Base-by-base conservation (phyloP, 2,113 vertebrate genomes). In the Ptilorrhoa leucosticta region DNA sequence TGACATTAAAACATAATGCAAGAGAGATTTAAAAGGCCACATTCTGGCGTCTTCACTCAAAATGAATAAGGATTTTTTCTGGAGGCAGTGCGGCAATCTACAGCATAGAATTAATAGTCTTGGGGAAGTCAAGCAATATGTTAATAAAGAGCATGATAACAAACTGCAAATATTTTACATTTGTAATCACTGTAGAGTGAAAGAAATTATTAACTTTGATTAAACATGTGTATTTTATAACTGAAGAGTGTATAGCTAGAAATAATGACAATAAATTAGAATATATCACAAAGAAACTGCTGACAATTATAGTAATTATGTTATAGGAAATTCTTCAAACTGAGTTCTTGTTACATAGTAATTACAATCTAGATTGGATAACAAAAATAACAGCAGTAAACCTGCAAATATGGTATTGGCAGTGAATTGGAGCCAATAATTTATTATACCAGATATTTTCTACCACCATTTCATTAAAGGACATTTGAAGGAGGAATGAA, bases 121-220 rank as follows among this genome's bases (percentile, higher is more conserved):
- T 13, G 58, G 10, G 27, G 53, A 79, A 87, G 11, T 15, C 47
- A 51, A 85, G 47, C 16, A 83, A 56, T 82, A 48, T 42, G 40
- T 61, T 71, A 81, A 84, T 40, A 15, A 3, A 7, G 23, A 84
- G 11, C 31, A 66, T 48, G 33, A 88, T 69, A 83, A 65, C 20
- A 56, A 53, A 73, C 20, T 54, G 37, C 45, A 94, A 87, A 71
- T 82, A 79, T 80, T 94, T 95, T 73, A 69, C 35, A 69, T 86
- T 61, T 87, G 14, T 69, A 91, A 89, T 83, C 44, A 89, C 12
- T 64, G 10, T 31, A 54, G 48, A 94, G 19, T 64, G 50, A 94
- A 81, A 89, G 13, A 75, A 96, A 87, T 77, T 90, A 87, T 80
- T 94, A 83, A 76, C 66, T 90, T 88, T 90, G 83, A 84, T 91